phyloP scores from a whole-genome alignment of 1,140 invertebrate species.

The Platyscapa corneri region DNA sequence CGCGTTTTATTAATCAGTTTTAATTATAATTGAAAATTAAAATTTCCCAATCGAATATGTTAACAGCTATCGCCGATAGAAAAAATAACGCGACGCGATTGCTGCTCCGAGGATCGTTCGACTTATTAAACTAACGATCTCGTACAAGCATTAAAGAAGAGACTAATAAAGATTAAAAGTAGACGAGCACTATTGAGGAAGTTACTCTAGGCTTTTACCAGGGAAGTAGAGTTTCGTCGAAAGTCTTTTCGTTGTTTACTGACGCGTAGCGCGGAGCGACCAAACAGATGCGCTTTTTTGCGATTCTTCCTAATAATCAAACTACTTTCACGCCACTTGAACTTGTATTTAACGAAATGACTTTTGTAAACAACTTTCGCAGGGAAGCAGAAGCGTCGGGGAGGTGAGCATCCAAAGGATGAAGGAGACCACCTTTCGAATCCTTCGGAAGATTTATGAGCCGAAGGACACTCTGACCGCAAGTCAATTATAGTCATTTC shows the following conservation, averaged over 20 bases:
- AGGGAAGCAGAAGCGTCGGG: constrained; percentile 55
- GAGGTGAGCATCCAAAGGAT: not conserved
- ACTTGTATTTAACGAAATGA: constrained; percentile 59
- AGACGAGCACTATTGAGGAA: constrained; percentile 31
- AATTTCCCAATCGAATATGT: no score
- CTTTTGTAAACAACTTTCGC: constrained; percentile 59
- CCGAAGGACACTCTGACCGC: not conserved
- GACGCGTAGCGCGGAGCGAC: not conserved
- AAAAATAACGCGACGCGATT: no score
- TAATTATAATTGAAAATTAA: no score
- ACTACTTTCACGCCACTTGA: constrained; percentile 58
- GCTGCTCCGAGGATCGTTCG: no score
- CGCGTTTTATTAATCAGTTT: no score
- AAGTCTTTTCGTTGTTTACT: not conserved
- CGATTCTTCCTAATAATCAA: constrained; percentile 30
- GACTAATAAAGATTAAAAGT: not conserved
- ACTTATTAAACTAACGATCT: not conserved
- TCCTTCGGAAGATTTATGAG: constrained; percentile 27
- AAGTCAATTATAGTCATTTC: constrained; percentile 35
- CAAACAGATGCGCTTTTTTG: constrained; percentile 25
- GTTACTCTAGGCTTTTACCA: constrained; percentile 25
- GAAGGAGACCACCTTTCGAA: not conserved
- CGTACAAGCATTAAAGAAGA: not conserved
- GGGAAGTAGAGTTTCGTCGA: not conserved
- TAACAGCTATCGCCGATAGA: no score